These are phyloP conservation scores for Tupaia chinensis DNA, from an alignment of 2,113 vertebrate genomes.

Conservation along the genomic window DNA sequence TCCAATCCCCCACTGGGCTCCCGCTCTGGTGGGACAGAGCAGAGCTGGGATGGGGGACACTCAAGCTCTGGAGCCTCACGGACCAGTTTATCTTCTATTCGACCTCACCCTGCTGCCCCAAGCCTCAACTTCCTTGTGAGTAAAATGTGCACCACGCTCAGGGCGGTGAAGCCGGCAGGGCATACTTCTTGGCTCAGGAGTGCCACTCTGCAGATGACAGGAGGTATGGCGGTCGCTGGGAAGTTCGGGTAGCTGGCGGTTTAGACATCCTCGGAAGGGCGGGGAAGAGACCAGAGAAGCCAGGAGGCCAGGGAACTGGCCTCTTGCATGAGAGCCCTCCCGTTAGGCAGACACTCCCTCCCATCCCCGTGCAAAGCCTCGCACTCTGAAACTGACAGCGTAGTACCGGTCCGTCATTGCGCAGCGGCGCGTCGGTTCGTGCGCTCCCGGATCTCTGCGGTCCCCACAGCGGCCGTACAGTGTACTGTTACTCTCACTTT, in stretches of 20 bases:
- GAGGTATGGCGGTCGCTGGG: background rate
- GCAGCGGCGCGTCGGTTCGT: background rate
- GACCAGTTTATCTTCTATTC: background rate
- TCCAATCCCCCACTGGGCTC: fast-evolving
- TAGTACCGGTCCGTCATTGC: fast-evolving
- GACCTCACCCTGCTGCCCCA: background rate
- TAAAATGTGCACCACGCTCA: background rate
- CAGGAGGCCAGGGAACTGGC: fast-evolving
- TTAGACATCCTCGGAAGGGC: background rate
- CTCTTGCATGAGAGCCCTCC: background rate
- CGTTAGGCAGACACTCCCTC: background rate
- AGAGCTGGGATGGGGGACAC: no score
- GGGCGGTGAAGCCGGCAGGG: no score
- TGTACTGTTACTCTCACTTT: background rate
- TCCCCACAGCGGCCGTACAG: background rate
- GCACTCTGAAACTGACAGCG: background rate
- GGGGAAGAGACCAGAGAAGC: background rate
- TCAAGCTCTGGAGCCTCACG: no score
- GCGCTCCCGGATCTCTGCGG: background rate
- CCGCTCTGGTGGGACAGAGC: background rate
- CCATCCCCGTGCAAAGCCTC: background rate
- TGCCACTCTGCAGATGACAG: background rate
- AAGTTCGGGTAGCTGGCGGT: background rate
- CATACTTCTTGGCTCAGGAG: fast-evolving
- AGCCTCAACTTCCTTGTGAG: background rate